Evolutionary conservation across 2,888 invertebrate genomes (phyloP), one percentile per base, ranked within the genome.

Genomic region (Orthosia gracilis): DNA sequence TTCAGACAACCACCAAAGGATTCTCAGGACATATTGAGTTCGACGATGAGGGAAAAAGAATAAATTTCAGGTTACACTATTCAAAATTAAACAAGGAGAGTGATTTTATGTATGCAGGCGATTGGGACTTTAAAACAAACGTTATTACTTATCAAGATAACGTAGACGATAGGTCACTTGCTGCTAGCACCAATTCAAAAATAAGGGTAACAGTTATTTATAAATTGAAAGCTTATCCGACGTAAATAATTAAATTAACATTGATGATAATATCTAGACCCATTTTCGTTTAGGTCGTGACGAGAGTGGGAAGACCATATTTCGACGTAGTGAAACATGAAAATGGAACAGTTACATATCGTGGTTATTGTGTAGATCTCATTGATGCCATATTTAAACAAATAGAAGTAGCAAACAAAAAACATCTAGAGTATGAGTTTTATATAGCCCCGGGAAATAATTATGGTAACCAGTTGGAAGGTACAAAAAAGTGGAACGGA

Each of bases 361-460:
- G 98, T 88, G 99, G 99, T 0, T 99, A 98, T 91, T 98, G 98
- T 5, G 97, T 99, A 68, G 99, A 99, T 92, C 95, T 99, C 0
- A 97, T 99, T 74, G 94, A 97, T 18, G 97, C 97, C 78, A 97
- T 99, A 73, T 97, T 96, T 77, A 78, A 92, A 67, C 78, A 89
- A 3, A 94, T 96, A n/a, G 91, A 88, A 63, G 81, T 87, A 59
- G 54, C 89, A 21, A 77, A 89, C 15, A 88, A 92, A 21, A 64
- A 81, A 11, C 89, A 92, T 97, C 54, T 97, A 94, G 88, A 97
- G 67, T 98, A 97, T 87, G 97, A 97, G 83, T 98, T 98, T 84
- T 97, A 97, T 87, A 90, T 97, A 67, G 98, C 97, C 0, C 96
- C 96, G 0, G 98, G 97, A 78, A 97, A 97, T 26, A 95, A 96